Evolutionary conservation across 2,797 vertebrate species (phyloP).

Genomic region (Crocidura indochinensis): DNA sequence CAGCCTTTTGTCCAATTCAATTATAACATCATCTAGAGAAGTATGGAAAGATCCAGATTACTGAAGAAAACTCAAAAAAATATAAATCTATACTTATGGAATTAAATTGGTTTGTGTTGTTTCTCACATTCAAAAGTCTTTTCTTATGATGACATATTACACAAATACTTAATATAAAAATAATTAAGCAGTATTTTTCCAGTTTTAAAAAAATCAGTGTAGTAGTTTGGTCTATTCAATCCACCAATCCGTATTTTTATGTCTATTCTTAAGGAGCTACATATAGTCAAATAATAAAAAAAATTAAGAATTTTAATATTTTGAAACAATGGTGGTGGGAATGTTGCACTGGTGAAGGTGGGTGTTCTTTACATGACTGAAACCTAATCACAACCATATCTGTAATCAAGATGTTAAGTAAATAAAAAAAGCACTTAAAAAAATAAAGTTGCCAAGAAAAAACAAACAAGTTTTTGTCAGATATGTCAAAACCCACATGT

Average conservation of each 20-base stretch:
- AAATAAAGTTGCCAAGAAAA: too few species aligned
- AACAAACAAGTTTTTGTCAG: constrained; percentile 44
- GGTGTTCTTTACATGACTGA: too few species aligned
- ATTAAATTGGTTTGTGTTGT: background rate
- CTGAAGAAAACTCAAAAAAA: background rate
- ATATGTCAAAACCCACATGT: background rate
- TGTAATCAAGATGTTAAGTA: too few species aligned
- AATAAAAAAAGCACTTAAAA: too few species aligned
- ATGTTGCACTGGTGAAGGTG: too few species aligned
- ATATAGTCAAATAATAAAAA: background rate
- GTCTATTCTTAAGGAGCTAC: background rate
- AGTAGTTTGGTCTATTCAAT: background rate
- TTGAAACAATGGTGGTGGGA: too few species aligned
- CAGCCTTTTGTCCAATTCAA: background rate
- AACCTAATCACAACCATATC: too few species aligned
- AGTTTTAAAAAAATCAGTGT: too few species aligned
- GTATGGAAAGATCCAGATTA: background rate
- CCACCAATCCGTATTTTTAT: background rate
- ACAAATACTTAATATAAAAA: background rate
- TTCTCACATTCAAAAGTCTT: background rate
- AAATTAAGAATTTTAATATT: too few species aligned
- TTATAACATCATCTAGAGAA: background rate
- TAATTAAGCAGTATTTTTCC: background rate
- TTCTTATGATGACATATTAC: constrained; percentile 54
- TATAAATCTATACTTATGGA: background rate